Base-by-base conservation (phyloP, 2,113 vertebrate genomes). In the cat (Felis catus) region DNA sequence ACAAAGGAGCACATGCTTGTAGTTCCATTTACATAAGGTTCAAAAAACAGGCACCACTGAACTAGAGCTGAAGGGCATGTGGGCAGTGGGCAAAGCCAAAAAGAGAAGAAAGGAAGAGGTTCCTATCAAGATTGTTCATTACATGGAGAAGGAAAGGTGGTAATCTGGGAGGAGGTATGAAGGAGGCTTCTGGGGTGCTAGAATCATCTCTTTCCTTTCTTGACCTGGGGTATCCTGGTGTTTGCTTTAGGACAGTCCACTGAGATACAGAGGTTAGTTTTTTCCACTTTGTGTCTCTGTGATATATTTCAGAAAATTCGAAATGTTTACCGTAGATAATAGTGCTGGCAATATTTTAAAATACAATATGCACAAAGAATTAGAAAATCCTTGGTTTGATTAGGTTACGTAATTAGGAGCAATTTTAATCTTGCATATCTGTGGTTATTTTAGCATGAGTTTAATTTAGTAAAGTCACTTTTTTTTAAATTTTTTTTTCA, bases 351-450 rank as follows among this genome's bases (percentile, higher is more conserved):
- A 61, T 68, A 78, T 80, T 88, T 87, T 71, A 95, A 93, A 83
- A 76, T 88, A 92, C 93, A 88, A 93, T 61, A 48, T 33, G 55
- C 33, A 13, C 25, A 78, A 82, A 48, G 51, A 65, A 74, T 80
- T 33, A 82, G 66, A 76, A 82, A 89, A 84, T 63, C 71, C 73
- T 96, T 80, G 11, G 33, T 92, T 82, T 58, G 68, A 53, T 84
- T 81, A 89, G n/a, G 63, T 90, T 41, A 89, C 7, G 31, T 21
- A 61, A 89, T 94, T 76, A 74, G 25, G 23, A 92, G 61, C 14
- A 81, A 78, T 81, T 90, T 97, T 92, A 63, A 81, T 74, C 48
- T 89, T 65, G 66, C 45, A 39, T 90, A 81, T 31, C 19, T 76
- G 19, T 33, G 85, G 5, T 53, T 18, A 39, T 90, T 94, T 92